phyloP scores from a whole-genome alignment of 2,113 vertebrate genomes.

The Syrrhaptes paradoxus region DNA sequence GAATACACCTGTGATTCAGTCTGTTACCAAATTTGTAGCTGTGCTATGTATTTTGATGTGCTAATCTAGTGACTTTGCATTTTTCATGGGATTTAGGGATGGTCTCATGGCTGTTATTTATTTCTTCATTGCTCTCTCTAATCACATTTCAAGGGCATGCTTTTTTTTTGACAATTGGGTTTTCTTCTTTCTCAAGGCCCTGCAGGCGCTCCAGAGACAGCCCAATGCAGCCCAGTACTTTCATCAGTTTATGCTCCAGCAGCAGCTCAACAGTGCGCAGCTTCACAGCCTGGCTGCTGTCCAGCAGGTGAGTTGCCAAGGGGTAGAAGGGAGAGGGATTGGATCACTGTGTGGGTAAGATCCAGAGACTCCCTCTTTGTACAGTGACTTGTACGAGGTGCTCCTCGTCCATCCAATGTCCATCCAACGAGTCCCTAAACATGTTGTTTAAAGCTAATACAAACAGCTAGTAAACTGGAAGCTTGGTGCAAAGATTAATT shows the following conservation, averaged over 20 bases:
- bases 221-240: slow-evolving; percentile 98
- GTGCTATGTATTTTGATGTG: neutral
- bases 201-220: slow-evolving; percentile 94
- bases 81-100: neutral
- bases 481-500: neutral
- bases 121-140: neutral
- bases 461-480: neutral
- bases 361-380: neutral
- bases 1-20: neutral
- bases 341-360: neutral
- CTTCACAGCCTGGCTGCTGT: slow-evolving; percentile 96
- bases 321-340: neutral
- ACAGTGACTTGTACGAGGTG: neutral
- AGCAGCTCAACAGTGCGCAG: slow-evolving; percentile 95
- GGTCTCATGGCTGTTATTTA: neutral
- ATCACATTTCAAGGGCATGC: neutral
- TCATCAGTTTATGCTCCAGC: slow-evolving; percentile 97
- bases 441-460: neutral
- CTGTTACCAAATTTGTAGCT: neutral
- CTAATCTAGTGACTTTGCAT: neutral
- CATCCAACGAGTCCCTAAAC: neutral
- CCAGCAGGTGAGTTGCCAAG: slow-evolving; percentile 88
- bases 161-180: neutral
- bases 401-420: neutral
- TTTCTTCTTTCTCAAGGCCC: slow-evolving; percentile 78